A percentile compares a stretch with the other conserved stretches of the same genome.
These are phyloP conservation scores for Protodeltote pygarga DNA, from an alignment of 2,888 invertebrate species.

Conservation along the genomic window DNA sequence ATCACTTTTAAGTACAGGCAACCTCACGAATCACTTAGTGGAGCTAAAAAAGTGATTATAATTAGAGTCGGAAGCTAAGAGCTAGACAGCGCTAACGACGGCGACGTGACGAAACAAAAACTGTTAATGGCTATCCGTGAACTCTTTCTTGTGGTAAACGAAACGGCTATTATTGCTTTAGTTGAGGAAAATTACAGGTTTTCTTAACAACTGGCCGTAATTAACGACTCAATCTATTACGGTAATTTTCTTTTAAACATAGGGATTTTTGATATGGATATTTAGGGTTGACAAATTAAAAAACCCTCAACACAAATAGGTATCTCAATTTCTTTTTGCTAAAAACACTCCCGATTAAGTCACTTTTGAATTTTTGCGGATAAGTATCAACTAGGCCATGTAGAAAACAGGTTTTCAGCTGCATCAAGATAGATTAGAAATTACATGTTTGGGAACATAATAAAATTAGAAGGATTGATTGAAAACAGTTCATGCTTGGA, in stretches of 20 bases:
- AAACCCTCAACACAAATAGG: too few relatives aligned
- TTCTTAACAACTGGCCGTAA: constrained; percentile 34
- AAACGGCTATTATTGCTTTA: constrained; percentile 45
- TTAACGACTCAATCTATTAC: constrained; percentile 31
- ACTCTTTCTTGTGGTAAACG: constrained; percentile 51
- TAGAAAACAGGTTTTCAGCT: too few relatives aligned
- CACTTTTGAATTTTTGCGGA: too few relatives aligned
- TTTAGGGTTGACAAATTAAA: too few relatives aligned
- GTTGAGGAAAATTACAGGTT: constrained; percentile 43
- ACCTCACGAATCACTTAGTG: constrained; percentile 43
- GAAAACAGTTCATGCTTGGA: too few relatives aligned
- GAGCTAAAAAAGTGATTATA: constrained; percentile 44
- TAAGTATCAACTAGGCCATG: too few relatives aligned
- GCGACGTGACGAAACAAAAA: constrained; percentile 52
- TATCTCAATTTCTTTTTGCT: too few relatives aligned
- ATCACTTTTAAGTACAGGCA: constrained; percentile 2
- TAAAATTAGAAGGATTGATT: too few relatives aligned
- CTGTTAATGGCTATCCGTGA: constrained; percentile 37
- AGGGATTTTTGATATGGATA: constrained; percentile 39
- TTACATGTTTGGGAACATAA: too few relatives aligned
- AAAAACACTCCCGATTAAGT: too few relatives aligned
- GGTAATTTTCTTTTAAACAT: constrained; percentile 30
- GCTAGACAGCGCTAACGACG: constrained; percentile 32
- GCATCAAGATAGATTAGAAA: too few relatives aligned
- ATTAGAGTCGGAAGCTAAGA: constrained; percentile 44